phyloP scores from a whole-genome alignment of 2,888 invertebrate species.

The Osmoderma eremita region DNA sequence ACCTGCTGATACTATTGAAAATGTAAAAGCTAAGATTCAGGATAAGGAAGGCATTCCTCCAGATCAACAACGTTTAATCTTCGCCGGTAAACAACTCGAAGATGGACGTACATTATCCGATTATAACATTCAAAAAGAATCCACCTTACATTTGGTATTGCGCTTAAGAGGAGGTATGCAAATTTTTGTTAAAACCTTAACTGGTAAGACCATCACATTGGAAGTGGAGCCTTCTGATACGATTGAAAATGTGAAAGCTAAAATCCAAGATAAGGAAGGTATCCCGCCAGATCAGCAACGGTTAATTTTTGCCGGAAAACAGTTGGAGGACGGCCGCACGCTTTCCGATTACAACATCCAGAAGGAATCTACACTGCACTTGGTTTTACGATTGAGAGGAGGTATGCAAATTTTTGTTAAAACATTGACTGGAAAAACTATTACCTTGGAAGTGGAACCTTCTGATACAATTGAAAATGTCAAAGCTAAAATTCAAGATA shows the following conservation, averaged over 20 bases:
- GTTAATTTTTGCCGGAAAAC: slow-evolving; percentile 73
- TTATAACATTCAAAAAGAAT: slow-evolving; percentile 90
- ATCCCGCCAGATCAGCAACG: slow-evolving; percentile 73
- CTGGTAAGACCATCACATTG: slow-evolving; percentile 69
- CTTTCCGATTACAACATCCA: slow-evolving; percentile 73
- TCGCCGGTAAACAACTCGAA: slow-evolving; percentile 94
- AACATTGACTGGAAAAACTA: slow-evolving; percentile 70
- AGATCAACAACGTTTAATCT: slow-evolving; percentile 90
- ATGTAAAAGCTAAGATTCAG: slow-evolving; percentile 77
- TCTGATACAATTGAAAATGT: slow-evolving; percentile 72
- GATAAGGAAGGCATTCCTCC: slow-evolving; percentile 93
- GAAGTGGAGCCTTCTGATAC: slow-evolving; percentile 70
- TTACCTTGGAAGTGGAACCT: slow-evolving; percentile 69
- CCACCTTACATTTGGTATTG: slow-evolving; percentile 93
- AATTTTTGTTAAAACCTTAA: slow-evolving; percentile 71
- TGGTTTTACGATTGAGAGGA: slow-evolving; percentile 72
- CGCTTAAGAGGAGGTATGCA: slow-evolving; percentile 90
- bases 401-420: slow-evolving; percentile 77
- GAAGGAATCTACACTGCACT: slow-evolving; percentile 70
- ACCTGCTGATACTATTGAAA: slow-evolving; percentile 72
- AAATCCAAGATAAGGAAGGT: slow-evolving; percentile 68
- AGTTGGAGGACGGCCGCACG: slow-evolving; percentile 75
- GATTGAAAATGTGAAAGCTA: slow-evolving; percentile 71
- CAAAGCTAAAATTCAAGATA: slow-evolving; percentile 68
- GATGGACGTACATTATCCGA: slow-evolving; percentile 89